Conservation (phyloP, 2,888 invertebrate genomes). For the Protophormia terraenovae region DNA sequence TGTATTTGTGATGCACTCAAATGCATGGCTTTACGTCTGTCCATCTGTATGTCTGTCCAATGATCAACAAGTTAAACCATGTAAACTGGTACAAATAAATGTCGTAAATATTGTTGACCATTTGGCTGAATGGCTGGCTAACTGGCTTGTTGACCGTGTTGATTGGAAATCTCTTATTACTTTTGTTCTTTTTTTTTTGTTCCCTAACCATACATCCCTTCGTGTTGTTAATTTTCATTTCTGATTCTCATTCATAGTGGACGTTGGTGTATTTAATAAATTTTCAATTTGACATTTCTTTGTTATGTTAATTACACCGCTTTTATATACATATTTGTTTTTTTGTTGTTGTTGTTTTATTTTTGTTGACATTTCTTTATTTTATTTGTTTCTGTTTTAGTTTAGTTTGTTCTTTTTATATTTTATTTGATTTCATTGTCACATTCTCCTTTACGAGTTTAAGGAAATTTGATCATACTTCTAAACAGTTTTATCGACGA, state of each 20-base stretch:
- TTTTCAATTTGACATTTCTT: slow-evolving; percentile 71
- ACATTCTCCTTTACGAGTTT: slow-evolving; percentile 39
- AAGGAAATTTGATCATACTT: slow-evolving; percentile 76
- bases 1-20: background rate
- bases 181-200: background rate
- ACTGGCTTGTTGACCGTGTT: slow-evolving; percentile 10
- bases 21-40: background rate
- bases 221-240: slow-evolving; percentile 31
- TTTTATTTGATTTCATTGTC: slow-evolving; percentile 41
- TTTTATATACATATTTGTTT: slow-evolving; percentile 54
- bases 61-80: slow-evolving; percentile 61
- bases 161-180: slow-evolving; percentile 39
- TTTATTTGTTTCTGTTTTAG: slow-evolving; percentile 42
- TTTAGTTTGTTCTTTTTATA: background rate
- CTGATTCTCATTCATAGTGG: slow-evolving; percentile 40
- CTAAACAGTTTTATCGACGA: slow-evolving; percentile 73
- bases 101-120: slow-evolving; percentile 60
- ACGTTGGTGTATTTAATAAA: slow-evolving; percentile 61
- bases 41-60: slow-evolving; percentile 21
- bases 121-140: slow-evolving; percentile 25
- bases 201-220: background rate
- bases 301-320: slow-evolving; percentile 79
- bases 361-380: slow-evolving; percentile 58
- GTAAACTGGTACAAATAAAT: slow-evolving; percentile 67
- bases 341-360: slow-evolving; percentile 22